Conservation (phyloP, 2,797 vertebrate genomes). For the Chloroceryle amazona region DNA sequence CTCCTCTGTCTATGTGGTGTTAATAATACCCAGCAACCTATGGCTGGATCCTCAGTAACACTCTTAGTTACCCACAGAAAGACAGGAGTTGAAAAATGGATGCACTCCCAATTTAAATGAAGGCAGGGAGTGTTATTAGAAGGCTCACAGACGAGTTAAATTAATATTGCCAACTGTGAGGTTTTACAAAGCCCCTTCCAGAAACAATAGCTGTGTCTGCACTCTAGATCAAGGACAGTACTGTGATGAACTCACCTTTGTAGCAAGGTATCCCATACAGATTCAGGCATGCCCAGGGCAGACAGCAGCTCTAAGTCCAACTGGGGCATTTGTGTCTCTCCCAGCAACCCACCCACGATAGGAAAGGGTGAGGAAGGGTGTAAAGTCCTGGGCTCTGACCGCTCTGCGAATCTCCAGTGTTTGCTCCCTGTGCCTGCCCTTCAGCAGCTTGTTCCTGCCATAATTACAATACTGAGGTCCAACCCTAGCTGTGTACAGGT, state of each 20-base stretch:
- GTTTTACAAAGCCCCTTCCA: constrained; percentile 5
- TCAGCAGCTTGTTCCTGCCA: neutral
- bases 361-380: neutral
- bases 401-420: fast-evolving
- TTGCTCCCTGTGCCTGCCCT: neutral
- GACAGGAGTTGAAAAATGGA: constrained; percentile 9
- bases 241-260: neutral
- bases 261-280: neutral
- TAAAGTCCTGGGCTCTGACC: neutral
- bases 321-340: neutral
- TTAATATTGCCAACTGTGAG: neutral
- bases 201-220: constrained; percentile 1
- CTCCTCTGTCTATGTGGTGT: neutral
- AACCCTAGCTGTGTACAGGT: neutral
- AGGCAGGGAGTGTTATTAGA: constrained; percentile 33
- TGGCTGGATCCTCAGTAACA: neutral
- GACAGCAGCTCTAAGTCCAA: neutral
- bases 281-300: neutral
- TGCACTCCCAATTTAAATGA: neutral
- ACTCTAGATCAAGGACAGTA: neutral
- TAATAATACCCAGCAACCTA: neutral
- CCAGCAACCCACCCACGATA: no score
- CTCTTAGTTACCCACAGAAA: constrained; percentile 7
- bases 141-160: constrained; percentile 4
- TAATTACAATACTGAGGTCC: neutral